Percentiles rank a stretch among this genome's conserved stretches.
Evolutionary conservation across 2,888 invertebrate species (phyloP).

Genomic region (Rhagophthalmus giganteus): DNA sequence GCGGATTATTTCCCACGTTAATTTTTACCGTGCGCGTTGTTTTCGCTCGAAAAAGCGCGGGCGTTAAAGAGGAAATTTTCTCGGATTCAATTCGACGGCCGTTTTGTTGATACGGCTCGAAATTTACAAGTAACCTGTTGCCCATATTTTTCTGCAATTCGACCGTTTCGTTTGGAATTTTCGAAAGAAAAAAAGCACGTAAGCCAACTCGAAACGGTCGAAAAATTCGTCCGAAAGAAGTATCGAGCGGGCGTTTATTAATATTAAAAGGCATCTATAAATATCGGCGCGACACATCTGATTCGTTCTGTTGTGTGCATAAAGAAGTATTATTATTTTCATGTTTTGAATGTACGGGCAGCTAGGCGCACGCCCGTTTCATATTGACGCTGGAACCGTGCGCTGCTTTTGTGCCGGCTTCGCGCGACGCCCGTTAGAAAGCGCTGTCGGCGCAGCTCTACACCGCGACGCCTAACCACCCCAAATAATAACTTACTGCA

Average conservation of each 20-base stretch:
- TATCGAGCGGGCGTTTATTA: background rate
- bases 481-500: conserved; percentile 27
- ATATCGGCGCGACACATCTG: background rate
- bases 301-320: background rate
- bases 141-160: no score
- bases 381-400: conserved; percentile 38
- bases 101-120: no score
- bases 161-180: no score
- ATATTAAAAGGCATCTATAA: background rate
- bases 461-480: conserved; percentile 28
- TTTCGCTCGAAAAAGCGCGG: no score
- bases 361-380: conserved; percentile 34
- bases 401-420: conserved; percentile 35
- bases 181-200: no score
- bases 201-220: no score
- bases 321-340: conserved; percentile 15
- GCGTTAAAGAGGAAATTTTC: no score
- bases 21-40: no score
- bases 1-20: no score
- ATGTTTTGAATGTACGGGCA: conserved; percentile 15
- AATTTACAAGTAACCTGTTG: no score
- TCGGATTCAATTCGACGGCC: no score
- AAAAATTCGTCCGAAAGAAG: no score
- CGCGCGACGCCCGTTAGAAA: conserved; percentile 30
- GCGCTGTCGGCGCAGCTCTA: conserved; percentile 31